phyloP scores from a whole-genome alignment of 2,113 vertebrate genomes.

The Colaptes auratus region DNA sequence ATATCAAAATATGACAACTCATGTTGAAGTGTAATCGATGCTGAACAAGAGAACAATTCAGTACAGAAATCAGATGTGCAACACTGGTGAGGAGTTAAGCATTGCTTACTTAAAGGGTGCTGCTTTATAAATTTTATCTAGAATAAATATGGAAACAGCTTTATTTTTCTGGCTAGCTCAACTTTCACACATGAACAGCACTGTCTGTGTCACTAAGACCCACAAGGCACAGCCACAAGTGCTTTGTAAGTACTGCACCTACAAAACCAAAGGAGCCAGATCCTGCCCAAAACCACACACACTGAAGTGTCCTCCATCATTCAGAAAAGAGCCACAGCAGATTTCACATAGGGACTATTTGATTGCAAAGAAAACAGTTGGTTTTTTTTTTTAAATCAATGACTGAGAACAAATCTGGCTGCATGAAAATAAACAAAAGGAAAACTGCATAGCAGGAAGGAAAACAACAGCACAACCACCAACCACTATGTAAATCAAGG shows the following conservation, averaged over 20 bases:
- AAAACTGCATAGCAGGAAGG: neutral
- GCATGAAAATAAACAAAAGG: constrained; percentile 49
- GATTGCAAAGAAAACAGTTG: constrained; percentile 8
- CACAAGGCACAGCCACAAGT: rapidly evolving
- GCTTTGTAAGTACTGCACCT: rapidly evolving
- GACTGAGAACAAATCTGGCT: constrained; percentile 42
- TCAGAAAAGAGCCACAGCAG: neutral
- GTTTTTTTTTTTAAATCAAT: constrained; percentile 27
- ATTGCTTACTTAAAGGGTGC: neutral
- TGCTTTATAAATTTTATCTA: neutral
- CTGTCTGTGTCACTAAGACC: neutral
- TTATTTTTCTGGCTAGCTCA: neutral
- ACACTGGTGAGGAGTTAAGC: neutral
- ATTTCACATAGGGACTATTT: neutral
- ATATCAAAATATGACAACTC: neutral
- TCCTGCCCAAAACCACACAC: neutral
- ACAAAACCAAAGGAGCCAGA: neutral
- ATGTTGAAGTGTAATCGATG: neutral
- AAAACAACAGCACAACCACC: neutral
- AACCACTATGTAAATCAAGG: neutral
- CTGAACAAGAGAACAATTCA: neutral
- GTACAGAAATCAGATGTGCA: neutral
- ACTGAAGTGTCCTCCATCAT: neutral
- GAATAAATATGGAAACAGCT: neutral
- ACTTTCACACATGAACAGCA: neutral